Evolutionary conservation across 30 jellyfish, hydroid and myxozoan species (phyloP), one percentile per base, ranked within the genome.

Genomic region (Hydractinia symbiolongicarpus): DNA sequence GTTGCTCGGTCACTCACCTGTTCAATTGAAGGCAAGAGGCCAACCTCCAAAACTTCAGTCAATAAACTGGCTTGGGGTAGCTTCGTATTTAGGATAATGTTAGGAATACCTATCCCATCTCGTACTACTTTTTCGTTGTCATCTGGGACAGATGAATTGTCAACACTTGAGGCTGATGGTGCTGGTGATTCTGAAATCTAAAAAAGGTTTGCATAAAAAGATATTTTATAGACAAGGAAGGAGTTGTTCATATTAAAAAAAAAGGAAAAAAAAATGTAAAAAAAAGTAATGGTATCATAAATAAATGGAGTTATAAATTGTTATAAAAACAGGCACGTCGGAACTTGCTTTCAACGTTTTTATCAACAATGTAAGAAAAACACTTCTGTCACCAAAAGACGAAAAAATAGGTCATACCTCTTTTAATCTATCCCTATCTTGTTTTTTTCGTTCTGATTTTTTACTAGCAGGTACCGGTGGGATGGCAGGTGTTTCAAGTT

Each of bases 91-190:
- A 89, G 56, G 11, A 79, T 75, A 53, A 89, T 81, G 60, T 79
- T 84, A 4, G 96, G 96, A 7, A 89, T 83, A 14, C 96, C 93
- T n/a, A 88, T 88, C 55, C 76, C 84, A 78, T 75, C 80, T 53
- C 81, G 81, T 16, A 57, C 61, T 52, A 60, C 74, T 11, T 81
- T 73, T 17, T 55, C 76, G 21, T 81, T 86, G 55, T 86, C 95
- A 4, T 71, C 84, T 49, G 95, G 66, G 17, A 73, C 17, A 13
- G 64, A 88, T 54, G 81, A 86, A 10, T 82, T 68, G 78, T 88
- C 88, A 11, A 78, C 89, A 70, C 68, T 76, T 8, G 95, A 86
- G 40, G 66, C 17, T 15, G 95, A 88, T 5, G 89, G 77, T 15
- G 74, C 79, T 73, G 95, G 95, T 53, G 95, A 86, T 74, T 83